Evolutionary conservation across 2,888 invertebrate genomes (phyloP), one percentile per base, ranked within the genome.

Genomic region (Troilus luridus): DNA sequence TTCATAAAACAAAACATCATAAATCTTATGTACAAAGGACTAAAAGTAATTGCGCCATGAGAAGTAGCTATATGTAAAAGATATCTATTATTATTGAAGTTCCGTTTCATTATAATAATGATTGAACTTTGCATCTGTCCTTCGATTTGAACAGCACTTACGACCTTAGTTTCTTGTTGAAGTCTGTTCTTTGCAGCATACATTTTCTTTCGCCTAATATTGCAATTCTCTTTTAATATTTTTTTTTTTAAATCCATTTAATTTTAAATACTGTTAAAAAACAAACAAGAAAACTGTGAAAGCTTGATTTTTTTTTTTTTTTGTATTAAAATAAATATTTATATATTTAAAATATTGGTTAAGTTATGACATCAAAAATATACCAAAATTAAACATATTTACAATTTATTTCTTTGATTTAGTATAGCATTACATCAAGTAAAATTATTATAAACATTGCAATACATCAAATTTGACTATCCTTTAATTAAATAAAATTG

Each of bases 91-190:
- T 56, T 85, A 85, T 41, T 12, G 56, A 85, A 85, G 85, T 58
- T 58, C 54, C 21, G 54, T 81, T 81, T 6, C 54, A 85, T 85
- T 85, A 85, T 56, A 85, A 85, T 85, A 85, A 85, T 85, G 85
- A 56, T 56, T n/a, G 1, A 58, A 85, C 56, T 85, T 56, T 56
- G 85, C 85, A 85, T 85, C 56, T 85, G 85, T 56, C 85, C 85
- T 85, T 85, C 85, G 11, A 56, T 85, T 85, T 19, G 56, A 85
- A 11, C 56, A 85, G 56, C n/a, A 85, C 85, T n/a, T 85, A 85
- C 56, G 58, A 85, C 56, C 21, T n/a, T 58, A 54, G 56, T 21
- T 85, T 85, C 56, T 56, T 85, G 56, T 85, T 85, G n/a, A 56
- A 56, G 5, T 56, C 19, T 85, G n/a, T 85, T 85, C 54, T 56